Evolutionary conservation across 2,888 invertebrate species (phyloP), one percentile per base, ranked within the genome.

Genomic region (Hipparchia sbordonii): DNA sequence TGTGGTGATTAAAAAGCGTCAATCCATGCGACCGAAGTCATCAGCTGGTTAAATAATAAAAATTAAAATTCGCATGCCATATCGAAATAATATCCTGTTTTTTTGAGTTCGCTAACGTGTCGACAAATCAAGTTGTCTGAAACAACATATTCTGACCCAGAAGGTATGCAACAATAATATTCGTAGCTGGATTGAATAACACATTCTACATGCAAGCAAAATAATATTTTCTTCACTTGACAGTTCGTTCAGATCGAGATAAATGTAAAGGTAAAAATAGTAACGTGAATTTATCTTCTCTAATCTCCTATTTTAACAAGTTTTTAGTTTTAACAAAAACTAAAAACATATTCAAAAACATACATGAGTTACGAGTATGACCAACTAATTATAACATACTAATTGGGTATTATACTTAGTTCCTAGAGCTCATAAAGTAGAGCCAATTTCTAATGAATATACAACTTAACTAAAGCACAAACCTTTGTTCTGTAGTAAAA

Each of bases 141-240:
- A 65, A 51, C 51, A 63, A 65, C 33, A 52, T 65, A 52, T 52
- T 65, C 10, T 2, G 23, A 6, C 10, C 33, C 7, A 2, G 51
- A 10, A 51, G 23, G 10, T 23, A 5, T 23, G 10, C 6, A 51
- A 52, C 65, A 7, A 10, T 51, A 63, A 51, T 63, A 63, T 33
- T 65, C 51, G 23, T 65, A 10, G 65, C 8, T 12, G 33, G 7
- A 8, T 65, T 12, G 33, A 65, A 65, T 23, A 65, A 65, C 65
- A 65, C 23, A 33, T 10, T 10, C 12, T 23, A 51, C 51, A 51
- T 2, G 65, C 3, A 65, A 10, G 52, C 65, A 65, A 23, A 23
- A 23, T 63, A 63, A 23, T 63, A 54, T 66, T 66, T 66, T 66
- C 52, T 66, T 65, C 65, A 33, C n/a, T 39, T 54, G 13, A 48